Evolutionary conservation across 2,888 invertebrate species (phyloP), one percentile per base, ranked within the genome.

Genomic region (Perizoma flavofasciatum): DNA sequence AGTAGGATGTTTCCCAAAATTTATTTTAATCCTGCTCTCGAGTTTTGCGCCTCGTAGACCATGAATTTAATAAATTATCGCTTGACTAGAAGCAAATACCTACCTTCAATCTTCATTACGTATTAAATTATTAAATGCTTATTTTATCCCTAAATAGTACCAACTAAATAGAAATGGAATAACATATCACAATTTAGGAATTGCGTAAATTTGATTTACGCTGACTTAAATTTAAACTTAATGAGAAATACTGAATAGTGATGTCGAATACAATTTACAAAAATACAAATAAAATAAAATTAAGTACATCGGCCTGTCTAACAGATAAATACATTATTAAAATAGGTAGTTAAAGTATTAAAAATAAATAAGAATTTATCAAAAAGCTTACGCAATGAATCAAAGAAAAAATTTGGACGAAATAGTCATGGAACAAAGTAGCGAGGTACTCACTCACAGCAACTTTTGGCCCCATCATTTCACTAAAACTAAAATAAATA

Each of bases 111-210:
- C 5, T 22, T 22, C 4, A 45, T 6, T 41, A 54, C 11, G 46
- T 61, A 54, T 22, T 33, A 39, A 59, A 41, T 59, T 56, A 63
- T 65, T 66, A 71, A 59, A 67, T 61, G 64, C 65, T 58, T 59
- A 69, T 46, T 61, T 59, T 70, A 61, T 68, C 72, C 71, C 70
- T 79, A 75, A 70, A 66, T 65, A 67, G 66, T 69, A 74, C 70
- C 72, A 77, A 83, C 57, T 58, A 49, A 37, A 68, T 76, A 75
- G 75, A 81, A 81, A 79, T 85, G 80, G 82, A 87, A 84, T 83
- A 81, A 77, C 79, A 83, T 82, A 91, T 91, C 90, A 91, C 90
- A 91, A 85, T 84, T 84, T 88, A 90, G 91, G 91, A 91, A 90
- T 89, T 75, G 83, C 89, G 88, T 70, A 81, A 75, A 71, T 72